Percentiles rank a stretch among this genome's conserved stretches.
Conservation (phyloP, 2,797 vertebrate species). For the Coregonus suidteri region DNA sequence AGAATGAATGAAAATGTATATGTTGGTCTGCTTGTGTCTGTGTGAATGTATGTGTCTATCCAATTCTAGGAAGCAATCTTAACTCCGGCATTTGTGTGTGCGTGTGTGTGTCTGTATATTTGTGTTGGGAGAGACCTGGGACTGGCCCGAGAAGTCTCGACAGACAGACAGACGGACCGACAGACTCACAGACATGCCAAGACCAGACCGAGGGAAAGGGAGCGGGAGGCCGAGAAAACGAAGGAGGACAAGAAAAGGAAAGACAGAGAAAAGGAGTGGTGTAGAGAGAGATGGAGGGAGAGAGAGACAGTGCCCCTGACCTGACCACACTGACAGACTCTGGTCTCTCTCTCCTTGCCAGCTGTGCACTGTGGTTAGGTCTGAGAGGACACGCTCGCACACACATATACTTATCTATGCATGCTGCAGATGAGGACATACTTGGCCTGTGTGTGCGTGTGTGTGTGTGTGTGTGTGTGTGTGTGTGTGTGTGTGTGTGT, state of each 20-base stretch:
- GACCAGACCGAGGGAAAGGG: background rate
- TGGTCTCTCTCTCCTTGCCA: constrained; percentile 68
- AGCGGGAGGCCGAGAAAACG: background rate
- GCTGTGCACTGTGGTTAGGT: constrained; percentile 72
- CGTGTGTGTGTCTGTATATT: constrained; percentile 39
- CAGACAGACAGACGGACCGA: constrained; percentile 47
- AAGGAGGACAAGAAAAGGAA: background rate
- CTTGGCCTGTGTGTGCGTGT: constrained; percentile 61
- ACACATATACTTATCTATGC: constrained; percentile 75
- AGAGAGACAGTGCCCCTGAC: constrained; percentile 60
- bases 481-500: no score
- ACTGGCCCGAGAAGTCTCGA: constrained; percentile 22
- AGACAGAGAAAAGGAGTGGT: background rate
- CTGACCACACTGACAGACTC: constrained; percentile 77
- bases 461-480: constrained; percentile 5
- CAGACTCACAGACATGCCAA: background rate
- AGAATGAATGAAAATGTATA: constrained; percentile 24
- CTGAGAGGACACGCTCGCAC: constrained; percentile 63
- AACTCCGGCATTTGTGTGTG: no score
- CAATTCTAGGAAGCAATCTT: background rate
- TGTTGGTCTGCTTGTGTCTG: constrained; percentile 24
- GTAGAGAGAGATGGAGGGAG: background rate
- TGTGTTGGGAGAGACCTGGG: constrained; percentile 56
- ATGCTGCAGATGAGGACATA: constrained; percentile 76
- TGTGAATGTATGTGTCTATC: constrained; percentile 4